Evolutionary conservation across 1,140 invertebrate genomes (phyloP).

Genomic region (Trachymyrmex septentrionalis): DNA sequence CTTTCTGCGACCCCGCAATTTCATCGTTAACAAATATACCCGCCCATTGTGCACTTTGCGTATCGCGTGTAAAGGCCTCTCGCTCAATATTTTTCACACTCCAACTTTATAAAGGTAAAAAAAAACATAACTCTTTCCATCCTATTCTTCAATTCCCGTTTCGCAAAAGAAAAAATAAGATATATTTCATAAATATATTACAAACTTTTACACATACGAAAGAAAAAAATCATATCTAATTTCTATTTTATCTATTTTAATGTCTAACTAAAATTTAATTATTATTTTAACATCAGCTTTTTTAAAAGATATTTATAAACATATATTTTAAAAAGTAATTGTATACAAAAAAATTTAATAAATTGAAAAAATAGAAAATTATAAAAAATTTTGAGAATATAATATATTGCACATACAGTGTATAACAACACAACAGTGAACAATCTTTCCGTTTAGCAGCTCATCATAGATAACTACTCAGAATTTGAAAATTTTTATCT

Average conservation of each 20-base stretch:
- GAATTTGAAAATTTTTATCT: slow-evolving; percentile 13
- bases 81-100: neutral
- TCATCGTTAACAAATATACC: slow-evolving; percentile 36
- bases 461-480: neutral
- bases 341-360: neutral
- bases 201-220: neutral
- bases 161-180: neutral
- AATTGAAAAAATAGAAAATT: neutral
- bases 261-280: neutral
- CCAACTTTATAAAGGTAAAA: neutral
- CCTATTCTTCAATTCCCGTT: neutral
- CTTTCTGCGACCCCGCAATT: slow-evolving; percentile 4
- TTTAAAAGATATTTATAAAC: neutral
- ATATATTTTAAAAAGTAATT: neutral
- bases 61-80: slow-evolving; percentile 29
- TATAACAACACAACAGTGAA: neutral
- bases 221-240: neutral
- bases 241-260: neutral
- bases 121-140: neutral
- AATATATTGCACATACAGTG: neutral
- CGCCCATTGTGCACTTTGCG: neutral
- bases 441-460: neutral
- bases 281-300: neutral
- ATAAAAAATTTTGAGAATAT: neutral
- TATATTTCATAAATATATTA: neutral